phyloP scores from a whole-genome alignment of 2,797 vertebrate species.

The Merluccius polli region DNA sequence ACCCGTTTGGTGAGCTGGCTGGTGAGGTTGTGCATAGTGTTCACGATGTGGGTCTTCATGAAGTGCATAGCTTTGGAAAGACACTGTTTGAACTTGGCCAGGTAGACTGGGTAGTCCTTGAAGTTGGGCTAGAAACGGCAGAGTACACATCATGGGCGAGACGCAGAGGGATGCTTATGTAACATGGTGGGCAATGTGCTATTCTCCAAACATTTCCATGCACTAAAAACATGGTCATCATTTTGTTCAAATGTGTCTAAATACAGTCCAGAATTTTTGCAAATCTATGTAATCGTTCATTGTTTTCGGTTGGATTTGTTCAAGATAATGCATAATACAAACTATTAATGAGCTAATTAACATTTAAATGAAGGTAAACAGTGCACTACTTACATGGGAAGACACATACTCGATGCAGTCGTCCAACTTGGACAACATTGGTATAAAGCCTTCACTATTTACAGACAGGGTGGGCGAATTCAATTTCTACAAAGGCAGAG shows the following conservation, averaged over 20 bases:
- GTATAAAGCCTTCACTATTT: conserved; percentile 96
- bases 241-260: not conserved
- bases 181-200: not conserved
- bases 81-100: conserved; percentile 93
- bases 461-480: conserved; percentile 94
- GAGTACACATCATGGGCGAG: conserved; percentile 24
- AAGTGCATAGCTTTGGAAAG: conserved; percentile 97
- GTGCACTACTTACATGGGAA: conserved; percentile 83
- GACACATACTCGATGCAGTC: conserved; percentile 96
- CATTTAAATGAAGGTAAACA: not conserved
- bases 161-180: not conserved
- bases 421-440: conserved; percentile 93
- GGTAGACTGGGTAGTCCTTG: conserved; percentile 94
- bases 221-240: not conserved
- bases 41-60: conserved; percentile 91
- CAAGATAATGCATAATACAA: not conserved
- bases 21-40: conserved; percentile 91
- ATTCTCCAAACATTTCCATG: not conserved
- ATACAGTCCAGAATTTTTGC: not conserved
- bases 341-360: not conserved
- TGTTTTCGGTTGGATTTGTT: no score
- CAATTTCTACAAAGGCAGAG: conserved; percentile 80
- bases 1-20: conserved; percentile 93
- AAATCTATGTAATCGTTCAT: not conserved
- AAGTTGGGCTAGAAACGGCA: conserved; percentile 83